Percentiles rank a stretch among this genome's conserved stretches.
Conservation (phyloP, 2,797 vertebrate genomes). For the Sebastes hopkinsi region DNA sequence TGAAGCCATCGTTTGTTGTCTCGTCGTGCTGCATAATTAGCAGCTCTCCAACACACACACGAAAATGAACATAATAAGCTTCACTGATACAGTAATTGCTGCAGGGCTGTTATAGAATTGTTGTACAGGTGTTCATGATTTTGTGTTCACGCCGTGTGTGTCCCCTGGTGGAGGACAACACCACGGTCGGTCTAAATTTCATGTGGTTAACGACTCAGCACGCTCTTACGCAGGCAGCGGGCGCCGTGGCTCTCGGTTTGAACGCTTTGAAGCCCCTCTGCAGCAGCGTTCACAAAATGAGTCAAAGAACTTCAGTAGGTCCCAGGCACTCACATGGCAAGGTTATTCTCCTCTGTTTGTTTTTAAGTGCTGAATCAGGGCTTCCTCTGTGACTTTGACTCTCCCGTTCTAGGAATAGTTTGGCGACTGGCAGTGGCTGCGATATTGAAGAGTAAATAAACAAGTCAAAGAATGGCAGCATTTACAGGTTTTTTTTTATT, state of each 20-base stretch:
- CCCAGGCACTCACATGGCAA: slow-evolving; percentile 20
- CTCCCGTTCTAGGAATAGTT: slow-evolving; percentile 15
- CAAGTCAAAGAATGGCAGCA: slow-evolving; percentile 17
- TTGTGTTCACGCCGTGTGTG: background rate
- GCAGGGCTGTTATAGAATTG: background rate
- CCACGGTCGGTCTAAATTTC: slow-evolving; percentile 23
- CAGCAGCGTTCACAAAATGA: slow-evolving; percentile 34
- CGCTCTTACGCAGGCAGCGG: slow-evolving; percentile 13
- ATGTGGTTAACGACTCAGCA: slow-evolving; percentile 26
- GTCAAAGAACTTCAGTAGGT: slow-evolving; percentile 31
- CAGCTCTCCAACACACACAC: background rate
- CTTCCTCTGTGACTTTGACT: slow-evolving; percentile 48
- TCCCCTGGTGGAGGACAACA: slow-evolving; percentile 19
- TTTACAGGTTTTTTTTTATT: slow-evolving; percentile 22
- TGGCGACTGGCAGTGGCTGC: background rate
- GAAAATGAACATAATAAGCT: background rate
- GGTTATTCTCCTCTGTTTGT: slow-evolving; percentile 42
- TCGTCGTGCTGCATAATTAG: slow-evolving; percentile 13
- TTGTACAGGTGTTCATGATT: slow-evolving; percentile 10
- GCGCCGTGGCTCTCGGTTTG: background rate
- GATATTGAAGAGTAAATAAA: slow-evolving; percentile 35
- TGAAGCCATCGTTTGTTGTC: slow-evolving; percentile 11
- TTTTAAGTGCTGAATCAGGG: slow-evolving; percentile 50
- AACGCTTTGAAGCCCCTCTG: slow-evolving; percentile 26
- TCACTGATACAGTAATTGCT: background rate